Evolutionary conservation across 2,797 vertebrate genomes (phyloP).

Genomic region (Enteromius mattozi): DNA sequence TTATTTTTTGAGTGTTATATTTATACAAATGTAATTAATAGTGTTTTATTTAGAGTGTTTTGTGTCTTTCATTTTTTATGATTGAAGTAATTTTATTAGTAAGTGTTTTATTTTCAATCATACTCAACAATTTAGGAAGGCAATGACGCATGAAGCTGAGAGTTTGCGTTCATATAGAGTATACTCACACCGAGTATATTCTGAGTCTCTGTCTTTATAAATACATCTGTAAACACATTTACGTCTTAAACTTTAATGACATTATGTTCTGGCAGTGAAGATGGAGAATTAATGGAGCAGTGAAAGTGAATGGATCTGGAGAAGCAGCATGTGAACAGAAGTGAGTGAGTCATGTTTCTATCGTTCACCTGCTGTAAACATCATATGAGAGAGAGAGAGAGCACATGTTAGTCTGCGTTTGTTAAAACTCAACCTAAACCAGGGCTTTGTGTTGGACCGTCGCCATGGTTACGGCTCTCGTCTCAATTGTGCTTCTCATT

Average conservation of each 20-base stretch:
- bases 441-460: slow-evolving; percentile 29
- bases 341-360: slow-evolving; percentile 56
- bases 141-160: background rate
- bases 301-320: slow-evolving; percentile 52
- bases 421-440: slow-evolving; percentile 7
- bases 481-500: slow-evolving; percentile 15
- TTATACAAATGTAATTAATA: background rate
- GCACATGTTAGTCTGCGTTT: slow-evolving; percentile 35
- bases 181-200: background rate
- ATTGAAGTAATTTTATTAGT: background rate
- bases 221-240: slow-evolving; percentile 15
- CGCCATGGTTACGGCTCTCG: slow-evolving; percentile 51
- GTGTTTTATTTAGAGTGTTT: background rate
- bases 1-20: background rate
- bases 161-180: background rate
- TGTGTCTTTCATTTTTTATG: background rate
- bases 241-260: background rate
- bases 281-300: slow-evolving; percentile 19
- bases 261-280: background rate
- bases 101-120: background rate
- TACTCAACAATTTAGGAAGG: background rate
- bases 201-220: background rate
- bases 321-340: slow-evolving; percentile 40
- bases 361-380: slow-evolving; percentile 39
- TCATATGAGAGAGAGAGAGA: slow-evolving; percentile 33